Evolutionary conservation across 2,113 vertebrate genomes (phyloP).

Genomic region (Monarcha castaneiventris): DNA sequence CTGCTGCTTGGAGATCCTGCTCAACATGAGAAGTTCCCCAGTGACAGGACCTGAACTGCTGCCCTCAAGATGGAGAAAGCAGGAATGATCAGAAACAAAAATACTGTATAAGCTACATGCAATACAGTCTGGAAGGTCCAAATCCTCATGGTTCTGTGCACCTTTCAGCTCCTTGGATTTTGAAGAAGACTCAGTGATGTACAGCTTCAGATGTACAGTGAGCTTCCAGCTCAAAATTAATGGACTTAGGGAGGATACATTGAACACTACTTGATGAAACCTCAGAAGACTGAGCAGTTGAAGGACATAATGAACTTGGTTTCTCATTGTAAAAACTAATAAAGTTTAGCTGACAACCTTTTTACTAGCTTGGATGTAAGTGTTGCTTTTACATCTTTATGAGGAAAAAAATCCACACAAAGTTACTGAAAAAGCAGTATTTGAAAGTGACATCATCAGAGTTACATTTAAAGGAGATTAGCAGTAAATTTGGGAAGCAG

Average conservation of each 20-base stretch:
- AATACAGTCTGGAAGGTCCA: neutral
- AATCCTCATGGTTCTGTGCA: neutral
- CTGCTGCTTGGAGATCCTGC: neutral
- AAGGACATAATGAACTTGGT: neutral
- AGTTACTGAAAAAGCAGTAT: neutral
- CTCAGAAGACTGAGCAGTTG: neutral
- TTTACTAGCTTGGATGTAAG: neutral
- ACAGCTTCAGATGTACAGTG: neutral
- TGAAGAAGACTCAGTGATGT: neutral
- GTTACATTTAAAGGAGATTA: slow-evolving; percentile 24
- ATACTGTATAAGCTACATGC: neutral
- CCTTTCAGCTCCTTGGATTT: neutral
- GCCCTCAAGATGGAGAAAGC: neutral
- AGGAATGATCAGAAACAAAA: neutral
- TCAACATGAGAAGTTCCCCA: neutral
- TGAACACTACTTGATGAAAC: neutral
- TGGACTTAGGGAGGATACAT: neutral
- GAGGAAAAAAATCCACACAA: neutral
- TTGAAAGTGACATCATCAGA: neutral
- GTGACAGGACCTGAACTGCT: neutral
- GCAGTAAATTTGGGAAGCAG: slow-evolving; percentile 16
- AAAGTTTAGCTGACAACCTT: neutral
- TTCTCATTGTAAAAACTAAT: neutral
- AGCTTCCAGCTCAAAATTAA: neutral
- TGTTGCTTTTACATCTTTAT: neutral